phyloP scores from a whole-genome alignment of 2,113 vertebrate species.

The Meriones unguiculatus region DNA sequence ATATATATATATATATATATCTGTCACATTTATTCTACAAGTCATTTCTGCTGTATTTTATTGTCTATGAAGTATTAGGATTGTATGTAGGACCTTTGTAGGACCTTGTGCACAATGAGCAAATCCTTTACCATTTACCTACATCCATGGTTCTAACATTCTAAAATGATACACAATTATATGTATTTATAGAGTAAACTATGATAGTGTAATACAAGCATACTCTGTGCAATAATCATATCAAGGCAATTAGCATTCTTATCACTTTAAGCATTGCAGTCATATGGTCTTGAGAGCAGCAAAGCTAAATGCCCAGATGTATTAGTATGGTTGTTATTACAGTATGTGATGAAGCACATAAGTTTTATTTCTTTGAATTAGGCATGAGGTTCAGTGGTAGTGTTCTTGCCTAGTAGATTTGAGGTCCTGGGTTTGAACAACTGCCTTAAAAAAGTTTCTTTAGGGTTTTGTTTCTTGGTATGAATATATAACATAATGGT shows the following conservation, averaged over 20 bases:
- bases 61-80: not conserved
- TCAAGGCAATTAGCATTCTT: not conserved
- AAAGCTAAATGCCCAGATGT: conserved; percentile 34
- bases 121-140: not conserved
- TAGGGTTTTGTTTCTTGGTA: not conserved
- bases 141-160: not conserved
- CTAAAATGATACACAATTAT: not conserved
- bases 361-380: not conserved
- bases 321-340: not conserved
- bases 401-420: not conserved
- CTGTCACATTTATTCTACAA: conserved; percentile 12
- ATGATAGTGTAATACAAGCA: not conserved
- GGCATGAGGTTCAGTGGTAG: not conserved
- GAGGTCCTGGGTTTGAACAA: not conserved
- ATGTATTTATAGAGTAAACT: not conserved
- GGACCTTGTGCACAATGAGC: not conserved
- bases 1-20: too few species aligned
- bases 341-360: not conserved
- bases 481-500: not conserved
- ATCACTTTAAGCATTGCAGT: not conserved
- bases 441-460: not conserved
- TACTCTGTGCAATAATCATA: not conserved
- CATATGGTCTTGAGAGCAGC: not conserved
- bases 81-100: not conserved
- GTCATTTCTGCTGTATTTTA: conserved; percentile 2